Conservation (phyloP, 2,888 invertebrate species). For the Lampropteryx suffumata region DNA sequence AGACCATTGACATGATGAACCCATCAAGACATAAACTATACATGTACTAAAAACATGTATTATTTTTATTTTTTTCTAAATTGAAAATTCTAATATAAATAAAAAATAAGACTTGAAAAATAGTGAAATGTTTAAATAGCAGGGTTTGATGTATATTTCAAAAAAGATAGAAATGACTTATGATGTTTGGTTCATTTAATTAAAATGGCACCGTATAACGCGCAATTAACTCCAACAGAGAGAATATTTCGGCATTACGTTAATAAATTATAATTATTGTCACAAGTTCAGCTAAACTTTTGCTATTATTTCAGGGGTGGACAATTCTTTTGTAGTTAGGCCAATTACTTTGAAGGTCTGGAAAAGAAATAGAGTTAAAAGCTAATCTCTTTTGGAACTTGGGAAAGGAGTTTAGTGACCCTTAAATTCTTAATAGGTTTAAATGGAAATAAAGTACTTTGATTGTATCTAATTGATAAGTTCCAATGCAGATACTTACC, state of each 20-base stretch:
- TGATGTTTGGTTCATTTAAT: conserved; percentile 11
- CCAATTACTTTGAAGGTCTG: conserved; percentile 11
- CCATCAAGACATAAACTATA: no score
- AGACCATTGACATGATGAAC: no score
- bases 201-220: conserved; percentile 21
- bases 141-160: no score
- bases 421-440: not conserved
- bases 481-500: no score
- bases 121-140: no score
- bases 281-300: conserved; percentile 43
- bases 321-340: conserved; percentile 28
- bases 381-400: conserved; percentile 1
- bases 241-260: conserved; percentile 35
- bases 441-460: not conserved
- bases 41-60: no score
- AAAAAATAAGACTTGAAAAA: conserved; percentile 1
- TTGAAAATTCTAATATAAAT: no score
- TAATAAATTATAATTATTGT: conserved; percentile 47
- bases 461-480: no score
- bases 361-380: conserved; percentile 8
- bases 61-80: no score
- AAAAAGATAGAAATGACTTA: conserved; percentile 5
- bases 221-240: conserved; percentile 30
- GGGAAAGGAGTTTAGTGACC: conserved; percentile 1
- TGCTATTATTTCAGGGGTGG: conserved; percentile 43